Evolutionary conservation across 2,888 invertebrate species (phyloP).

Genomic region (Drosophila subquinaria): DNA sequence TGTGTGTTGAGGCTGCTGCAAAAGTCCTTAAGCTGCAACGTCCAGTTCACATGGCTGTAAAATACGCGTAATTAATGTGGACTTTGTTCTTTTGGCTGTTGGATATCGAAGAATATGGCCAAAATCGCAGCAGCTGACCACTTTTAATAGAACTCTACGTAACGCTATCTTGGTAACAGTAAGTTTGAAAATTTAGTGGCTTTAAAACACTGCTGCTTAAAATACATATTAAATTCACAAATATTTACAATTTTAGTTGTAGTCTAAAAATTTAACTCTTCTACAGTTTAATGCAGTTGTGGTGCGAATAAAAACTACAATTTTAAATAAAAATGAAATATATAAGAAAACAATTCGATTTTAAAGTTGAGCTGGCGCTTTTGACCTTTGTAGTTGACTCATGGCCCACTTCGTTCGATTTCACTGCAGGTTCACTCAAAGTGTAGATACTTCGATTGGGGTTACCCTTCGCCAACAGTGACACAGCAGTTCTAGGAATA

Average conservation of each 20-base stretch:
- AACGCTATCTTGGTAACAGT: background rate
- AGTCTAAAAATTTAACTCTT: no score
- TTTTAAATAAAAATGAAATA: no score
- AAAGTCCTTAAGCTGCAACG: conserved; percentile 15
- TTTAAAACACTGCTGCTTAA: background rate
- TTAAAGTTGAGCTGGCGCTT: background rate
- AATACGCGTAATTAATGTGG: conserved; percentile 66
- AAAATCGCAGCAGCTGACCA: conserved; percentile 28
- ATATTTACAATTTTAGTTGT: no score
- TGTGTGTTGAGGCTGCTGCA: conserved; percentile 15
- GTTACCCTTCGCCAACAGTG: conserved; percentile 51
- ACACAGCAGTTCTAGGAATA: conserved; percentile 55
- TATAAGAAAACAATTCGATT: background rate
- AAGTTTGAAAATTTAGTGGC: background rate
- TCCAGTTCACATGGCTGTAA: conserved; percentile 21
- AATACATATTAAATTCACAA: no score
- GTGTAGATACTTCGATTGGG: conserved; percentile 19
- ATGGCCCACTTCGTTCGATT: conserved; percentile 20
- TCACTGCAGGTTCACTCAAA: conserved; percentile 21
- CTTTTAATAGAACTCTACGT: background rate
- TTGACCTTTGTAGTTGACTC: conserved; percentile 9
- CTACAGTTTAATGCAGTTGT: no score
- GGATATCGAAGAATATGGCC: conserved; percentile 49
- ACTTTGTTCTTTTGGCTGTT: conserved; percentile 54
- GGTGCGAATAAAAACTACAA: no score